These are phyloP conservation scores for Enteromius fasciolatus DNA, from an alignment of 2,797 vertebrate genomes.

Conservation along the genomic window DNA sequence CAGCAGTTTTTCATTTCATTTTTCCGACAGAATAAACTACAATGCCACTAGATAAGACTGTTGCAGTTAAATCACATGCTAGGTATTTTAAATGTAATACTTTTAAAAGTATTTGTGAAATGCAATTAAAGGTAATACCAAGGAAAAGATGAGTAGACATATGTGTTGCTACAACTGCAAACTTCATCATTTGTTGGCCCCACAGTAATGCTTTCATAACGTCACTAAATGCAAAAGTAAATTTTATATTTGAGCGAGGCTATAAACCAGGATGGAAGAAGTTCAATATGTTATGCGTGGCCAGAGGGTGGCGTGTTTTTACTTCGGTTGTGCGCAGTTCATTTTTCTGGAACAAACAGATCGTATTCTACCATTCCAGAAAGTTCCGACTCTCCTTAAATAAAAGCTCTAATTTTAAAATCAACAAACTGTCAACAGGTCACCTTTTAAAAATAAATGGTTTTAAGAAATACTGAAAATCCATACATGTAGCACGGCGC, in stretches of 20 bases:
- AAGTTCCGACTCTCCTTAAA: neutral
- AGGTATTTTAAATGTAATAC: neutral
- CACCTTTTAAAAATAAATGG: neutral
- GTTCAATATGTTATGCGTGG: neutral
- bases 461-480: neutral
- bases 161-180: neutral
- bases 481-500: neutral
- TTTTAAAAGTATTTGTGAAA: neutral
- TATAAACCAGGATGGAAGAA: neutral
- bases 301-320: constrained; percentile 23
- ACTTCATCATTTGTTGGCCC: neutral
- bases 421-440: neutral
- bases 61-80: neutral
- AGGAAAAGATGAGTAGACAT: neutral
- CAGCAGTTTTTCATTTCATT: neutral
- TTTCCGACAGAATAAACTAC: neutral
- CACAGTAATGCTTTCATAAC: neutral
- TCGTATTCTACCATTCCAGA: neutral
- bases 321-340: neutral
- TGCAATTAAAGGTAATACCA: neutral
- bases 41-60: neutral
- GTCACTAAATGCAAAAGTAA: neutral
- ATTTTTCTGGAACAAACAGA: neutral
- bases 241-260: neutral
- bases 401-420: neutral